Percentiles rank a stretch among this genome's conserved stretches.
phyloP scores from a whole-genome alignment of 2,888 invertebrate genomes.

The Leptopilina drosophilae region DNA sequence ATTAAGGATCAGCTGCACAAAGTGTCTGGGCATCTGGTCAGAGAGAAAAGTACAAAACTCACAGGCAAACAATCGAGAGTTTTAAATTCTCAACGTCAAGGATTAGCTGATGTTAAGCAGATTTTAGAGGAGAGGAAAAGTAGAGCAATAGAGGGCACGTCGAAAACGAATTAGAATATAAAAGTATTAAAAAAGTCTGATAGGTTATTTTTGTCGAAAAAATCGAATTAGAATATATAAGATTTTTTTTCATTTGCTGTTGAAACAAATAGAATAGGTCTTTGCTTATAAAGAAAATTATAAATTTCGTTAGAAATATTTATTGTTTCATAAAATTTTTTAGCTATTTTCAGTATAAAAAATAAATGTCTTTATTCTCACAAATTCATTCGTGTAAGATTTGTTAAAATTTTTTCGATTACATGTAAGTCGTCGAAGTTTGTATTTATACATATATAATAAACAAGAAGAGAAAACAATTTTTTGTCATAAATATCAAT shows the following conservation, averaged over 20 bases:
- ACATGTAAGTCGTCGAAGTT: neutral
- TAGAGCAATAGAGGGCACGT: conserved; percentile 18
- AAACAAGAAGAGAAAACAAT: neutral
- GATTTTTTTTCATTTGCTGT: neutral
- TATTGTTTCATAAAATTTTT: conserved; percentile 2
- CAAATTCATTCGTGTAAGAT: neutral
- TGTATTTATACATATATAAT: conserved; percentile 8
- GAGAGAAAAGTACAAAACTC: conserved; percentile 64
- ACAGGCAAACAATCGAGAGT: conserved; percentile 80
- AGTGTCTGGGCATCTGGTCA: conserved; percentile 61
- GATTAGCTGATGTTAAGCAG: conserved; percentile 61
- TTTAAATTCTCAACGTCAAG: conserved; percentile 78
- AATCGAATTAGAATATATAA: neutral
- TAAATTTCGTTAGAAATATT: neutral
- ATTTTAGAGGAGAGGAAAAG: conserved; percentile 60
- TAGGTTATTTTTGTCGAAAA: too few species aligned
- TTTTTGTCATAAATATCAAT: neutral
- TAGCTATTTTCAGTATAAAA: conserved; percentile 22
- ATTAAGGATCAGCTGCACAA: conserved; percentile 77
- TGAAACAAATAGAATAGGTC: neutral
- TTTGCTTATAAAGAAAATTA: neutral
- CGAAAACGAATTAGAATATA: conserved; percentile 7
- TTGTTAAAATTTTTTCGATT: neutral
- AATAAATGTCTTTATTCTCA: conserved; percentile 22
- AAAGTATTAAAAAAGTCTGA: neutral